Conservation (phyloP, 2,888 invertebrate genomes). For the Aricia artaxerxes region DNA sequence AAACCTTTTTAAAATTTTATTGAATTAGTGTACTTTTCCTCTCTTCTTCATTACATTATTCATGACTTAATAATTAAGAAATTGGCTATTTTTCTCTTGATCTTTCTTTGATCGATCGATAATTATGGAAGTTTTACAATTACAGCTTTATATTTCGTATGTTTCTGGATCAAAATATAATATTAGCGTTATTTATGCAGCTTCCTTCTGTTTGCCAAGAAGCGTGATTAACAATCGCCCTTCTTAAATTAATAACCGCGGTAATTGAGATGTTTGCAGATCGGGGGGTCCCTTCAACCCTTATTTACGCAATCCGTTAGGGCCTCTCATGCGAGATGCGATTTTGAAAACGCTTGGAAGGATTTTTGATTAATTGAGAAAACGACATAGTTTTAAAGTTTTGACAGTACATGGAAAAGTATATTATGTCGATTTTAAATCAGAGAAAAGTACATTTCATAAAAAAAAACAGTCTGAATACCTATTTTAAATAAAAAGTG, state of each 20-base stretch:
- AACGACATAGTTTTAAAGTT: neutral
- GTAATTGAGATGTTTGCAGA: constrained; percentile 78
- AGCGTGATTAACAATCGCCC: constrained; percentile 57
- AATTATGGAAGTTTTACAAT: no score
- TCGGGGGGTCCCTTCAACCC: constrained; percentile 55
- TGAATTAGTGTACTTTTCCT: no score
- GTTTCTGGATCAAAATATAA: neutral
- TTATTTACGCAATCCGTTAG: constrained; percentile 43
- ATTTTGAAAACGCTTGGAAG: neutral
- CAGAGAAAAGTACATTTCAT: no score
- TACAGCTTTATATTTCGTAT: neutral
- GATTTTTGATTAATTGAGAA: neutral
- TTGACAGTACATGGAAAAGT: no score
- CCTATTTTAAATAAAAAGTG: no score
- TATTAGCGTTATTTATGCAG: constrained; percentile 24
- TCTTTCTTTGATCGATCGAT: no score
- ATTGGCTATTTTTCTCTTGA: no score
- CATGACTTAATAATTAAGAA: no score
- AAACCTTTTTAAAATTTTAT: no score
- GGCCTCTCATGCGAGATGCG: neutral
- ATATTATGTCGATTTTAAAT: no score
- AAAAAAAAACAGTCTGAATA: no score
- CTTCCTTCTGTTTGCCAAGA: constrained; percentile 40
- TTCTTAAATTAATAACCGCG: constrained; percentile 69
- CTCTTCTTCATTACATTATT: no score